A percentile compares a stretch with the other conserved stretches of the same genome.
phyloP scores from a whole-genome alignment of 2,797 vertebrate species.

The Pteropus rufus region DNA sequence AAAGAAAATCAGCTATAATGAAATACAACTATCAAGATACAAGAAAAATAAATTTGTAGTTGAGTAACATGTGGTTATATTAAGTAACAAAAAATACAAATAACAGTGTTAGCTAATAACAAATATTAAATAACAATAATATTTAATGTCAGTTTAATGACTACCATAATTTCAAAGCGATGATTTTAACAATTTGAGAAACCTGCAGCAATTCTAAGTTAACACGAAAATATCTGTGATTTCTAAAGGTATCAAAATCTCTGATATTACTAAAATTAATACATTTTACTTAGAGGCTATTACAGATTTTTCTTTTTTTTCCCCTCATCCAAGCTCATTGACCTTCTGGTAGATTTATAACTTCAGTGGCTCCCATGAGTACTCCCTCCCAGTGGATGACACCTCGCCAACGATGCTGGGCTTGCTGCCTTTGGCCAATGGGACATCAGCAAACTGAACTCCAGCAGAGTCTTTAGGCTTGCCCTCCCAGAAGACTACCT shows the following conservation, averaged over 20 bases:
- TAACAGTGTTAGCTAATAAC: not conserved
- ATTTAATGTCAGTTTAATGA: not conserved
- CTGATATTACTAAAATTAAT: not conserved
- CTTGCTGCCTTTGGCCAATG: not conserved
- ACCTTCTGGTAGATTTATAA: not conserved
- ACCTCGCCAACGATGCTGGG: not conserved
- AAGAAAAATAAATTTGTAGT: not conserved
- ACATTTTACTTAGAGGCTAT: not conserved
- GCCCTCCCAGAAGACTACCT: not conserved
- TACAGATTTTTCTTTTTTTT: not conserved
- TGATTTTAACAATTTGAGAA: not conserved
- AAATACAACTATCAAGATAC: not conserved
- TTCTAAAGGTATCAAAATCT: not conserved
- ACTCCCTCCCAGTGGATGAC: not conserved
- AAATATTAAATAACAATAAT: slow-evolving; percentile 8
- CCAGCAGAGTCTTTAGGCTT: not conserved
- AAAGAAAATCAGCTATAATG: not conserved
- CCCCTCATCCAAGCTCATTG: not conserved
- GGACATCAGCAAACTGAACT: not conserved
- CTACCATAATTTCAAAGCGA: not conserved
- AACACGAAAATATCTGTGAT: not conserved
- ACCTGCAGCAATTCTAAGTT: not conserved
- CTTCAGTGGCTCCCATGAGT: not conserved
- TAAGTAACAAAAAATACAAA: not conserved
- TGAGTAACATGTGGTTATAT: not conserved